Conservation (phyloP, 2,113 vertebrate species). For the Python bivittatus region DNA sequence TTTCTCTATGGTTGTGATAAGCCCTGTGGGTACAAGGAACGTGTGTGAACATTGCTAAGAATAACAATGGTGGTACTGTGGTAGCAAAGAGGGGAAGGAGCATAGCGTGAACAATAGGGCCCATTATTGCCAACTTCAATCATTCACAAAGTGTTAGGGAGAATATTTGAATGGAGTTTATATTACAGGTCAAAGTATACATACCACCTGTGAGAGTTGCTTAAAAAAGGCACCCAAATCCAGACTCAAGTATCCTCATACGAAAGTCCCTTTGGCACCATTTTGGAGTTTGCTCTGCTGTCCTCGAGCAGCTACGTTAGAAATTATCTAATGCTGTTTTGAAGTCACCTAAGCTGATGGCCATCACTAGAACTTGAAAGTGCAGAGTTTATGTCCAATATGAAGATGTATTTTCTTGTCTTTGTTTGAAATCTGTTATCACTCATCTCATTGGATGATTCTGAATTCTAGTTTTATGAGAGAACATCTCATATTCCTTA, state of each 20-base stretch:
- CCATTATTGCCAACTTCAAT: slow-evolving; percentile 11
- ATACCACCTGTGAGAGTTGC: not conserved
- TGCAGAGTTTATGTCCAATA: not conserved
- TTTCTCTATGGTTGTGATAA: slow-evolving; percentile 17
- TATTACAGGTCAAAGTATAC: not conserved
- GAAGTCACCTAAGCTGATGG: not conserved
- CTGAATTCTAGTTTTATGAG: not conserved
- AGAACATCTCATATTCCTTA: too few relatives aligned
- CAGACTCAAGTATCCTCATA: not conserved
- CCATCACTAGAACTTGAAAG: not conserved
- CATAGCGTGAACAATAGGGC: not conserved
- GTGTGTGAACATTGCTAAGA: not conserved
- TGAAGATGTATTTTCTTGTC: not conserved
- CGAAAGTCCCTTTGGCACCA: not conserved
- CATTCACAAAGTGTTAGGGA: not conserved
- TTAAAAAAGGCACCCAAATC: not conserved
- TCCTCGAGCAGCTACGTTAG: not conserved
- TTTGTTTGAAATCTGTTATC: not conserved
- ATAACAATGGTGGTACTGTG: slow-evolving; percentile 24
- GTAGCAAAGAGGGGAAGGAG: not conserved
- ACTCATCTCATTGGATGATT: not conserved
- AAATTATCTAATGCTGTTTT: not conserved
- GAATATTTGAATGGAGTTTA: not conserved
- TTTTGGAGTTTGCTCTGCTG: not conserved
- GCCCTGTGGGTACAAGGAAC: slow-evolving; percentile 1